Conservation (phyloP, 2,888 invertebrate genomes). For the Formica aserva region DNA sequence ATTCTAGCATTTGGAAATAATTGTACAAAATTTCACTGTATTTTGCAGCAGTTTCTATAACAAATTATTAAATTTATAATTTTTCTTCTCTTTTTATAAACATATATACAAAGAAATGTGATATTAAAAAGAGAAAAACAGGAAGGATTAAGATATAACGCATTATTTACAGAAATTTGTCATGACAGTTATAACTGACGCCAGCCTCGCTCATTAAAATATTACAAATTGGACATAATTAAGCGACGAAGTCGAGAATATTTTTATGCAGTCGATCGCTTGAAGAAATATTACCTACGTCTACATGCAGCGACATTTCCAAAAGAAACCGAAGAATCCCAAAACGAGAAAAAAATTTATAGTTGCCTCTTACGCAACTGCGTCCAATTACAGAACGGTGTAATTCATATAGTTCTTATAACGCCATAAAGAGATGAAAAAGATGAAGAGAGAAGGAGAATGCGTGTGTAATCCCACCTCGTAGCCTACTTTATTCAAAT, state of each 20-base stretch:
- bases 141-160: not conserved
- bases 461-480: not conserved
- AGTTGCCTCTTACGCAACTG: not conserved
- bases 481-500: slow-evolving; percentile 4
- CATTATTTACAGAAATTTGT: slow-evolving; percentile 28
- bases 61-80: not conserved
- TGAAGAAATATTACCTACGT: not conserved
- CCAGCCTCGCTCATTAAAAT: not conserved
- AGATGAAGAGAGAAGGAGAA: not conserved
- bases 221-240: slow-evolving; percentile 10
- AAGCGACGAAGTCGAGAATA: slow-evolving; percentile 6
- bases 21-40: not conserved
- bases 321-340: not conserved
- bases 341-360: not conserved
- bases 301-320: not conserved
- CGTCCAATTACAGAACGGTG: slow-evolving; percentile 3
- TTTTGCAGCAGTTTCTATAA: not conserved
- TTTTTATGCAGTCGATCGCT: not conserved
- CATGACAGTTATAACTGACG: not conserved
- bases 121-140: not conserved
- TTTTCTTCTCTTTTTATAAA: not conserved
- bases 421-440: not conserved
- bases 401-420: slow-evolving; percentile 16
- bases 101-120: not conserved
- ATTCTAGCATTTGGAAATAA: not conserved